Conservation (phyloP, 2,113 vertebrate species). For the Phrynosoma blainvillii region DNA sequence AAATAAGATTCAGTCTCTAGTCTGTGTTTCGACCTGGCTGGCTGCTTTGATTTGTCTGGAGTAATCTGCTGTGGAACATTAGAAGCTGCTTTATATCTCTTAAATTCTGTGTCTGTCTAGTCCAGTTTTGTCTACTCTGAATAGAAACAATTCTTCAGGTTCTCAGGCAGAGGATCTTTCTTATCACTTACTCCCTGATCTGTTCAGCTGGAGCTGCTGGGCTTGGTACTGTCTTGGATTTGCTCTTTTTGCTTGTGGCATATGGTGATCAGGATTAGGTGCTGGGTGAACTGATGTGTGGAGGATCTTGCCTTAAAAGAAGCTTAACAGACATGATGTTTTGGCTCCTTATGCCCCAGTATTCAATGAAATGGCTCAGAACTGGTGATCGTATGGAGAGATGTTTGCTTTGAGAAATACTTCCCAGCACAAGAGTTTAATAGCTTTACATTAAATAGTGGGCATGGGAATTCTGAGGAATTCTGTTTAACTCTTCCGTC, state of each 20-base stretch:
- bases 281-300: not conserved
- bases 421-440: too few species aligned
- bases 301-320: not conserved
- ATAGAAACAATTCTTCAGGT: not conserved
- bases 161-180: too few species aligned
- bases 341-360: too few species aligned
- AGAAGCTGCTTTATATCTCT: too few species aligned
- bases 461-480: not conserved
- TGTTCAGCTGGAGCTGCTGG: not conserved
- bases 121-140: not conserved
- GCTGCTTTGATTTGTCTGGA: too few species aligned
- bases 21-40: too few species aligned
- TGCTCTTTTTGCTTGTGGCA: not conserved
- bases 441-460: not conserved
- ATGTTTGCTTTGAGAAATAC: not conserved
- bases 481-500: not conserved
- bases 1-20: too few species aligned
- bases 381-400: too few species aligned
- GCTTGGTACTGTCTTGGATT: not conserved
- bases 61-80: too few species aligned
- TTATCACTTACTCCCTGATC: too few species aligned
- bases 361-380: not conserved
- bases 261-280: not conserved
- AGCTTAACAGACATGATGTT: not conserved
- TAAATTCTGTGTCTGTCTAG: too few species aligned